Conservation (phyloP, 1,140 invertebrate genomes). For the Zaprionus vittiger region DNA sequence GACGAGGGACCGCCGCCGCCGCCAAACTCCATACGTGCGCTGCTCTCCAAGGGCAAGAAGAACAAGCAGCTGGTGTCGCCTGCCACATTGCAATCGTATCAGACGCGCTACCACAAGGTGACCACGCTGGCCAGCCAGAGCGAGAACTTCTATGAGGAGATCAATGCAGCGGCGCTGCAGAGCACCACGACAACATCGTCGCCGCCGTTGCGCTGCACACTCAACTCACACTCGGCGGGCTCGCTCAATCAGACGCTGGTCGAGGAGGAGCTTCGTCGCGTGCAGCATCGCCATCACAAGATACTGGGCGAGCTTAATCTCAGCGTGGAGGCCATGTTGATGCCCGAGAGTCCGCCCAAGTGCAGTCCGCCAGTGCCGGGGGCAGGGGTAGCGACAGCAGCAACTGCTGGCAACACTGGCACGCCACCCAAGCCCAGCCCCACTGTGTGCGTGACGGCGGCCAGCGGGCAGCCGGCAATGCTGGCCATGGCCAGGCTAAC, state of each 20-base stretch:
- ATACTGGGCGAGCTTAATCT: constrained; percentile 94
- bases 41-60: constrained; percentile 79
- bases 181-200: constrained; percentile 63
- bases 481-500: constrained; percentile 56
- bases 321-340: constrained; percentile 94
- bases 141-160: constrained; percentile 96
- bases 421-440: constrained; percentile 82
- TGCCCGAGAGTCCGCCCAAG: constrained; percentile 87
- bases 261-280: constrained; percentile 92
- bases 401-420: constrained; percentile 2
- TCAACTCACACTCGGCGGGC: constrained; percentile 73
- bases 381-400: not conserved
- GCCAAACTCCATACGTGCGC: constrained; percentile 83
- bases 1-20: constrained; percentile 67
- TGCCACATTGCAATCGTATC: constrained; percentile 70
- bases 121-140: constrained; percentile 87
- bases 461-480: constrained; percentile 69
- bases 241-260: constrained; percentile 88
- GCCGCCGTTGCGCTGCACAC: constrained; percentile 25
- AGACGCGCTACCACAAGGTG: constrained; percentile 69
- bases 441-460: constrained; percentile 83
- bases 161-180: constrained; percentile 85
- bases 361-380: constrained; percentile 44
- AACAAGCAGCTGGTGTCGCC: constrained; percentile 74
- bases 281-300: constrained; percentile 91